Evolutionary conservation across 2,888 invertebrate species (phyloP), one percentile per base, ranked within the genome.

Genomic region (Oscheius sp.): DNA sequence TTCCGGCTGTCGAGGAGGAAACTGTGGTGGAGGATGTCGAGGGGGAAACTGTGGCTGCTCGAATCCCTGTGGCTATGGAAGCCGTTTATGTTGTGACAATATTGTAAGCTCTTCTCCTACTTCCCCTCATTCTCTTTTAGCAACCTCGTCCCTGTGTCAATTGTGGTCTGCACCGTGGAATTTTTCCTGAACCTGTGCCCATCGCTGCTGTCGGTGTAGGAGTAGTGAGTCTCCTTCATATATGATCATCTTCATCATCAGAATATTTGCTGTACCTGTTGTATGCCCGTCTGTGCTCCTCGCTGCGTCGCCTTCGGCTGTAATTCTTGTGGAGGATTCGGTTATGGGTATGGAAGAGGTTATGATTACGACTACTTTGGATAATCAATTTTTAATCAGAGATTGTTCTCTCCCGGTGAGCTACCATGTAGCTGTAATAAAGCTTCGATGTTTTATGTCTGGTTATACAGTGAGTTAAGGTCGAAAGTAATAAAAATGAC

Each of bases 321-420:
- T 54, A 33, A 33, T 1, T n/a, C n/a, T 12, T 59, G 59, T 44
- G 59, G 59, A 1, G 44, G 59, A 3, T 38, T 20, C 24, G 64
- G 64, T 12, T 24, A 45, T 24, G 62, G 47, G 28, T 63, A 38
- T n/a, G 32, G 49, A 2, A 45, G 54, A 28, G 59, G 59, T 8
- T 65, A 41, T 24, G 65, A 65, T 30, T 65, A 32, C 44, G 65
- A 54, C n/a, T 65, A 65, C 28, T 59, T 44, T 9, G 59, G 59
- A 5, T 59, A 24, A 57, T 8, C 24, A 4, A 17, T 8, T 22
- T 49, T 8, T 24, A 28, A 28, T 14, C 20, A 14, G 17, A 54
- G 9, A 22, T 14, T 49, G 17, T 49, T 14, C 24, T 49, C 24
- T 20, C 14, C 45, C 45, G 45, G 45, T 45, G 45, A 45, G 17